Evolutionary conservation across 2,113 vertebrate genomes (phyloP).

Genomic region (Callithrix jacchus): DNA sequence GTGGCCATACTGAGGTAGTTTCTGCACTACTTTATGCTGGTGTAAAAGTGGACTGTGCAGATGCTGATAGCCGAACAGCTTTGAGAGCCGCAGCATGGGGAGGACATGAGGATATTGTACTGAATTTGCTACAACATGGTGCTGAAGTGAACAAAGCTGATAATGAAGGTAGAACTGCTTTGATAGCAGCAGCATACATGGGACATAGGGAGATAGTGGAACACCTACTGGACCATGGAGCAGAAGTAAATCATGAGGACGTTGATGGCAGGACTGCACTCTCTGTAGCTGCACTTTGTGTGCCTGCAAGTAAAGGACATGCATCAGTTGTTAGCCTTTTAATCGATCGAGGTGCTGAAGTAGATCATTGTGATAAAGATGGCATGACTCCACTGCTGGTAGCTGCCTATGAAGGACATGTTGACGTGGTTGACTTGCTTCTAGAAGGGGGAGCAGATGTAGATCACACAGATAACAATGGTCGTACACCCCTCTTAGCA

Average conservation of each 20-base stretch:
- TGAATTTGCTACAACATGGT: slow-evolving; percentile 96
- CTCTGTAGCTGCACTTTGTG: slow-evolving; percentile 96
- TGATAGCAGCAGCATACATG: slow-evolving; percentile 98
- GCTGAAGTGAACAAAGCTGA: slow-evolving; percentile 98
- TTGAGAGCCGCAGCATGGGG: slow-evolving; percentile 97
- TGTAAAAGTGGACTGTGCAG: slow-evolving; percentile 96
- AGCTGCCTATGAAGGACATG: slow-evolving; percentile 97
- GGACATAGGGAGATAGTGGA: slow-evolving; percentile 97
- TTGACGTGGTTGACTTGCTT: slow-evolving; percentile 96
- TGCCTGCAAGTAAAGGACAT: slow-evolving; percentile 97
- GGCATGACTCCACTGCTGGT: slow-evolving; percentile 98
- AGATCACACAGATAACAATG: slow-evolving; percentile 97
- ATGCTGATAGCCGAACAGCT: slow-evolving; percentile 95
- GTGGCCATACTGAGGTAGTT: slow-evolving; percentile 97
- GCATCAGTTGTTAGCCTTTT: slow-evolving; percentile 96
- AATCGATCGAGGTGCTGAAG: slow-evolving; percentile 95
- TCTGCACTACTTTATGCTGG: slow-evolving; percentile 96
- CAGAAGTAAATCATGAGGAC: slow-evolving; percentile 96
- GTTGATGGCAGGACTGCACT: slow-evolving; percentile 96
- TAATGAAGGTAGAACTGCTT: slow-evolving; percentile 95
- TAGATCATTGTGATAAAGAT: slow-evolving; percentile 98
- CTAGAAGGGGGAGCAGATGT: slow-evolving; percentile 97
- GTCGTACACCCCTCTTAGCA: slow-evolving; percentile 95
- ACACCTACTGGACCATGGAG: slow-evolving; percentile 95
- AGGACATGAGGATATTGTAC: slow-evolving; percentile 97